Conservation (phyloP, 1,140 invertebrate genomes). For the Acromyrmex charruanus region DNA sequence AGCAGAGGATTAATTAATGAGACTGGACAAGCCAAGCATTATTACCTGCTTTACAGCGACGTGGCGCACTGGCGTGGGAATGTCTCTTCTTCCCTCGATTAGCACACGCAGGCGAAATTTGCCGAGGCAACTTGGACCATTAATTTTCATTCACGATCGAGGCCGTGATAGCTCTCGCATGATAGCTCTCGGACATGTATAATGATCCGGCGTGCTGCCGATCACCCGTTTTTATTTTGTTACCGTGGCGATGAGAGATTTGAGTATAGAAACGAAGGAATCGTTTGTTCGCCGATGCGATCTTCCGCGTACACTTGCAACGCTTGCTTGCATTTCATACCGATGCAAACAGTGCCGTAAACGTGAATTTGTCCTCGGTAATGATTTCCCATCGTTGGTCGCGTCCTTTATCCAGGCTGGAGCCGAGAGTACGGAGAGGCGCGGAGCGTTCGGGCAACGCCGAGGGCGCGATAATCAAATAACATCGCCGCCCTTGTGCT, state of each 20-base stretch:
- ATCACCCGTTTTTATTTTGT: slow-evolving; percentile 13
- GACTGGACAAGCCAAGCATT: slow-evolving; percentile 72
- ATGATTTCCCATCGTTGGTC: slow-evolving; percentile 55
- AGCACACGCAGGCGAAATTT: slow-evolving; percentile 51
- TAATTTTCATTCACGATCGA: slow-evolving; percentile 46
- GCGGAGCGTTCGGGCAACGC: slow-evolving; percentile 54
- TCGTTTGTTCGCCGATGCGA: neutral
- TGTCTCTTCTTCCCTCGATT: slow-evolving; percentile 67
- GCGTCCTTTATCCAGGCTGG: slow-evolving; percentile 55
- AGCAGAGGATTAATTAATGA: slow-evolving; percentile 77
- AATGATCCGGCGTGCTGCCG: slow-evolving; percentile 27
- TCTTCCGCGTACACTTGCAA: neutral
- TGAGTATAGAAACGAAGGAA: neutral
- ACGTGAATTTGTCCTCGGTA: slow-evolving; percentile 44
- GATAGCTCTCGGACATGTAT: neutral
- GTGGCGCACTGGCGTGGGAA: slow-evolving; percentile 73
- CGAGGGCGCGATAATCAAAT: slow-evolving; percentile 70
- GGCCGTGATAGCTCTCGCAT: neutral
- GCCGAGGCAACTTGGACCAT: slow-evolving; percentile 39
- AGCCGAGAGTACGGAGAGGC: neutral
- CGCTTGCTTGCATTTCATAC: slow-evolving; percentile 11
- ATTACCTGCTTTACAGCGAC: slow-evolving; percentile 71
- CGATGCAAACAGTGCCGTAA: slow-evolving; percentile 9
- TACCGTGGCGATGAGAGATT: neutral
- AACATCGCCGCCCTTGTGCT: slow-evolving; percentile 69